Percentiles rank a stretch among this genome's conserved stretches.
These are phyloP conservation scores for Cosmopolites sordidus DNA, from an alignment of 2,888 invertebrate species.

Conservation along the genomic window DNA sequence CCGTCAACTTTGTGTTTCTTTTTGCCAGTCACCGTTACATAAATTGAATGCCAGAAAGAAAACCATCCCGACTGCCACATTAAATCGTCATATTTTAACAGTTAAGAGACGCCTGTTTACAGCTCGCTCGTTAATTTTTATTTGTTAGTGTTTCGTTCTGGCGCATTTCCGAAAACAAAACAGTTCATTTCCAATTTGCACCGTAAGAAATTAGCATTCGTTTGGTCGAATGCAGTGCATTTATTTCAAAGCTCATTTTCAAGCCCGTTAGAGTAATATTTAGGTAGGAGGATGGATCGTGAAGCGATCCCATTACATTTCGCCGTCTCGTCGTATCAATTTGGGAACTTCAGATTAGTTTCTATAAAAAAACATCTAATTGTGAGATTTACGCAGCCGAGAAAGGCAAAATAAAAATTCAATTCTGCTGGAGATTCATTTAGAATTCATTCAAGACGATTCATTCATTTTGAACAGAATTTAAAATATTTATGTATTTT, in stretches of 20 bases:
- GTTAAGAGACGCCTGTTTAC: not conserved
- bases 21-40: too few relatives aligned
- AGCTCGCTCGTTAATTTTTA: slow-evolving; percentile 1
- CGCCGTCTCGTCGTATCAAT: slow-evolving; percentile 5
- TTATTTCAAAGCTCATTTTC: slow-evolving; percentile 19
- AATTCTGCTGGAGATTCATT: too few relatives aligned
- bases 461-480: too few relatives aligned
- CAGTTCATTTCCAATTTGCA: slow-evolving; percentile 14
- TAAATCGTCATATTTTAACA: slow-evolving; percentile 1
- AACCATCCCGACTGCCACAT: too few relatives aligned
- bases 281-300: slow-evolving; percentile 8
- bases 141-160: slow-evolving; percentile 8
- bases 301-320: slow-evolving; percentile 13
- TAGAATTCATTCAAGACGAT: too few relatives aligned
- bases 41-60: too few relatives aligned
- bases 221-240: slow-evolving; percentile 7
- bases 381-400: too few relatives aligned
- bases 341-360: too few relatives aligned
- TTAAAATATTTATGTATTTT: too few relatives aligned
- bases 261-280: slow-evolving; percentile 19
- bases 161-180: not conserved
- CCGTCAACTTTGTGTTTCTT: too few relatives aligned
- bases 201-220: slow-evolving; percentile 12
- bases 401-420: too few relatives aligned
- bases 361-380: too few relatives aligned